Evolutionary conservation across 2,797 vertebrate genomes (phyloP), one percentile per base, ranked within the genome.

Genomic region (Chelidonichthys spinosus): DNA sequence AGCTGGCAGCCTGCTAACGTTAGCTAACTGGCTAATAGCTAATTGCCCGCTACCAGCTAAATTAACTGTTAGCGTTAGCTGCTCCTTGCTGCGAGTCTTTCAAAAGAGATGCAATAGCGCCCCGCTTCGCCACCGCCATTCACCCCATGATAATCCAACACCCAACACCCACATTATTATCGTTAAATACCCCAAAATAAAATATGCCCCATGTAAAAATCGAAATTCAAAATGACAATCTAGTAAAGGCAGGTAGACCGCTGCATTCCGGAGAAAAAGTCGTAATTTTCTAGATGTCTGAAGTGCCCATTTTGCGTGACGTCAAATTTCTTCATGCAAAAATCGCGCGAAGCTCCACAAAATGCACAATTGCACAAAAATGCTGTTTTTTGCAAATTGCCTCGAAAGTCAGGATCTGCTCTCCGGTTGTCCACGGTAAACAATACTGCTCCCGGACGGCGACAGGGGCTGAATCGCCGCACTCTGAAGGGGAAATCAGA

Each of bases 51-150:
- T 92, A 90, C 74, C 73, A 88, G 92, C 89, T 89, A 87, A 86
- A 87, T 88, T 84, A 85, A 86, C 84, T 72, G 87, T 84, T 90
- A 88, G 81, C 85, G 76, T 86, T 89, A 92, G 93, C 90, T 89
- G 40, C 84, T 90, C 74, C 79, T 86, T 43, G 80, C 82, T 63
- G 78, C 74, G 85, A 91, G 85, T 71, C 74, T 89, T 93, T 95
- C 92, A 96, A 93, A 95, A 95, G 91, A 93, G 94, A 95, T 95
- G 92, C 96, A 97, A 97, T 92, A 97, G 96, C 97, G 96, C 96
- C 96, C 95, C 96, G 95, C 95, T 95, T 92, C 94, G 95, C 96
- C 96, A 95, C 90, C 93, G 94, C 94, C 94, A 94, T 91, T 96
- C 95, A 95, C 90, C 95, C 95, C 94, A 95, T 95, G 94, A 94